Conservation (phyloP, 2,113 vertebrate genomes). For the Chloropsis hardwickii region DNA sequence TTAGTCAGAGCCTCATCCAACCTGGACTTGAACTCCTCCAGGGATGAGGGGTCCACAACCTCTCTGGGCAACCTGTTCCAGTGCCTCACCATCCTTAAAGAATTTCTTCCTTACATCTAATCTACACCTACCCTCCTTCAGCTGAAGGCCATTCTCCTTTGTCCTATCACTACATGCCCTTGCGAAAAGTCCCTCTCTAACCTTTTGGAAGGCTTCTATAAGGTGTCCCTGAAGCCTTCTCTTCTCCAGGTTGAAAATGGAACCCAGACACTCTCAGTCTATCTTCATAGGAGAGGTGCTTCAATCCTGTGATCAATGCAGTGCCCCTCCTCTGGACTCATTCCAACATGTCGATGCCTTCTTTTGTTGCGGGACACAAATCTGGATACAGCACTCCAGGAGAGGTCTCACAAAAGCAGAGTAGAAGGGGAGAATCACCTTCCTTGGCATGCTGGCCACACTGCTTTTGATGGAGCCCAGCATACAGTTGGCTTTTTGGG, state of each 20-base stretch:
- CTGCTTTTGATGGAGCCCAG: not conserved
- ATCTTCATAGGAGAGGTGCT: not conserved
- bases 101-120: not conserved
- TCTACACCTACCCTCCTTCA: not conserved
- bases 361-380: not conserved
- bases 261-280: not conserved
- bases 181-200: not conserved
- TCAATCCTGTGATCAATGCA: not conserved
- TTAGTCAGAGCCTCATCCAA: not conserved
- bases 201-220: not conserved
- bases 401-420: not conserved
- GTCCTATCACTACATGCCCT: not conserved
- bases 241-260: not conserved
- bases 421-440: not conserved
- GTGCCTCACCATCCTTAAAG: not conserved
- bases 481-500: accelerated
- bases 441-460: not conserved
- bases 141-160: not conserved
- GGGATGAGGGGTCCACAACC: not conserved
- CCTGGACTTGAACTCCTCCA: not conserved
- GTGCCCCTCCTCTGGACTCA: not conserved
- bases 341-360: not conserved
- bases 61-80: not conserved
- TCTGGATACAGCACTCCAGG: not conserved
- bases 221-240: not conserved